A percentile compares a stretch with the other conserved stretches of the same genome.
Evolutionary conservation across 2,113 vertebrate species (phyloP).

Genomic region (Psilopsiagon aymara): DNA sequence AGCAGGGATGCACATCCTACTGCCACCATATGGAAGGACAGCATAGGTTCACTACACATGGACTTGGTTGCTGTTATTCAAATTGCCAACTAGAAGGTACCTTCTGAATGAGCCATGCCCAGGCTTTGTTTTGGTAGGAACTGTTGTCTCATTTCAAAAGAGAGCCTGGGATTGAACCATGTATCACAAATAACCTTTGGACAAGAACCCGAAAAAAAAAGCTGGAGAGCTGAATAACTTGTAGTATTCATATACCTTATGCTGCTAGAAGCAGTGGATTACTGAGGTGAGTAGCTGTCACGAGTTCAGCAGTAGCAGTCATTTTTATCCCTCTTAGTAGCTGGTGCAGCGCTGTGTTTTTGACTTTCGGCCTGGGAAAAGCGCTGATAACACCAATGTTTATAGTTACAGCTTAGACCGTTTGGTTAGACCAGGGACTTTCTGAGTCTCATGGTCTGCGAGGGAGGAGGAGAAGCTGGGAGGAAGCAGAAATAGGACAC

Average conservation of each 20-base stretch:
- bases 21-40: accelerated
- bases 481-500: too few species aligned
- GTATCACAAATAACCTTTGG: not conserved
- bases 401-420: too few species aligned
- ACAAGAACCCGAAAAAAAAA: not conserved
- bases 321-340: too few species aligned
- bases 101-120: not conserved
- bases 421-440: too few species aligned
- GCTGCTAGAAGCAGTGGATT: not conserved
- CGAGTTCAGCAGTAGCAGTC: too few species aligned
- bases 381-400: too few species aligned
- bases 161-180: not conserved
- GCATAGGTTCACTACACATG: accelerated
- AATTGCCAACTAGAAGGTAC: not conserved
- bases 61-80: not conserved
- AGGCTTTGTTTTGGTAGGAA: not conserved
- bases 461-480: too few species aligned
- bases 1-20: accelerated
- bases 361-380: too few species aligned
- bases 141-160: not conserved
- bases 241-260: not conserved
- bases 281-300: too few species aligned
- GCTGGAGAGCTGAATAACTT: not conserved
- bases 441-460: too few species aligned
- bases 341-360: too few species aligned